Conservation (phyloP, 2,888 invertebrate genomes). For the Chalcosyrphus nemorum region DNA sequence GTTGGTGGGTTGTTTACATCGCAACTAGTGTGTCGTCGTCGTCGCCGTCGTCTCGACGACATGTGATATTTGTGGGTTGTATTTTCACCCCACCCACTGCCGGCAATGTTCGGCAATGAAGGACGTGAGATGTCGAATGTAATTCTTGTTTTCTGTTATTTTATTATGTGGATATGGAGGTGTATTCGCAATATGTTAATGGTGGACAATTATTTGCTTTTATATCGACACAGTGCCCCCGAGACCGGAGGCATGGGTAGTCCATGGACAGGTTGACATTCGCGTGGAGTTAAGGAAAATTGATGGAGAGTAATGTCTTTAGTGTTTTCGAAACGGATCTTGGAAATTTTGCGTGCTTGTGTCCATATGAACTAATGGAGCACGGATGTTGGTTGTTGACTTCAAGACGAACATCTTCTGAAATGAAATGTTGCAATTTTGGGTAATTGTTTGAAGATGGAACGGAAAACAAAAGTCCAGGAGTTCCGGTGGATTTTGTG, state of each 20-base stretch:
- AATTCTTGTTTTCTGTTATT: constrained; percentile 6
- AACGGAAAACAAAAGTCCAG: constrained; percentile 51
- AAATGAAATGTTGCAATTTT: constrained; percentile 8
- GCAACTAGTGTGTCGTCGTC: constrained; percentile 68
- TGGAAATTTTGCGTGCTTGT: constrained; percentile 36
- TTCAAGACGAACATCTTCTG: constrained; percentile 13
- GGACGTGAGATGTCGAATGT: constrained; percentile 63
- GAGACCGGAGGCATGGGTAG: constrained; percentile 22
- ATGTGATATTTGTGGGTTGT: constrained; percentile 24
- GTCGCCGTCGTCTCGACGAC: constrained; percentile 51
- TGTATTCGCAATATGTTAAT: constrained; percentile 65
- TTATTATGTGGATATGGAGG: background rate
- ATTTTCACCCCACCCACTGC: constrained; percentile 1
- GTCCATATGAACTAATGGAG: constrained; percentile 61
- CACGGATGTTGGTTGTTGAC: constrained; percentile 55
- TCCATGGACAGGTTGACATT: constrained; percentile 62
- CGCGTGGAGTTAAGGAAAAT: constrained; percentile 51
- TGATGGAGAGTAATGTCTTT: constrained; percentile 67
- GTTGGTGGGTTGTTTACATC: constrained; percentile 61
- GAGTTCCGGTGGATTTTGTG: constrained; percentile 42
- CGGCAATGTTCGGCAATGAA: constrained; percentile 37
- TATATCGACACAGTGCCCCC: constrained; percentile 24
- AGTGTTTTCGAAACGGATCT: constrained; percentile 50
- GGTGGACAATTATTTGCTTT: constrained; percentile 69
- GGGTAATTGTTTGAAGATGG: constrained; percentile 34